Evolutionary conservation across 2,797 vertebrate genomes (phyloP).

Genomic region (Nothura maculosa): DNA sequence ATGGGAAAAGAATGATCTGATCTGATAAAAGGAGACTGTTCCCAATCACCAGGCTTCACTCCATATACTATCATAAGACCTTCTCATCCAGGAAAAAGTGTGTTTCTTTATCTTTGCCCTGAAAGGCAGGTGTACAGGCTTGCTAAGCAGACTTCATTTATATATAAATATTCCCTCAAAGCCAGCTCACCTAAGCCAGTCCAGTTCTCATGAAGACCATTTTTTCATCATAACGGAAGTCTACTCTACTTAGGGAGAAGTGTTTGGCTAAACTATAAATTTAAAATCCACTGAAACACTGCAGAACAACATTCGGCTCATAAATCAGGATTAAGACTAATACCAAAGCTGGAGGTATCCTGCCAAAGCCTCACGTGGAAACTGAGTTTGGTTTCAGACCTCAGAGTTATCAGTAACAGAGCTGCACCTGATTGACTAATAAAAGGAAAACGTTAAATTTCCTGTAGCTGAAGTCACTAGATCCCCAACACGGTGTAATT

Average conservation of each 20-base stretch:
- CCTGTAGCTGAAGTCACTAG: slow-evolving; percentile 13
- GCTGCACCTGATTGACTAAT: slow-evolving; percentile 41
- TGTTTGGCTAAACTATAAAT: slow-evolving; percentile 41
- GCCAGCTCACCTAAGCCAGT: not conserved
- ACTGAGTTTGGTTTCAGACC: not conserved
- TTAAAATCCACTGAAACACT: slow-evolving; percentile 28
- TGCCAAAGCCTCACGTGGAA: slow-evolving; percentile 34
- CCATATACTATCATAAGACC: not conserved
- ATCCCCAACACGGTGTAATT: not conserved
- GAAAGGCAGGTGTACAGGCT: not conserved
- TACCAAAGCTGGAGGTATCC: slow-evolving; percentile 56
- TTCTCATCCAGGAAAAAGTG: not conserved
- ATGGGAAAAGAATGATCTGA: not conserved
- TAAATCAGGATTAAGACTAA: slow-evolving; percentile 56
- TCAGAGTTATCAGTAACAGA: slow-evolving; percentile 47
- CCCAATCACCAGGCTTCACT: not conserved
- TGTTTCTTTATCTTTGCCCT: not conserved
- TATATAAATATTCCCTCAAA: not conserved
- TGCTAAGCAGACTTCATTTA: not conserved
- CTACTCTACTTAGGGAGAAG: not conserved
- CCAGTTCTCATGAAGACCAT: not conserved
- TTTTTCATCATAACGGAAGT: not conserved
- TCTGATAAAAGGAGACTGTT: not conserved
- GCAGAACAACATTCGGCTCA: slow-evolving; percentile 46
- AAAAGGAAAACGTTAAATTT: slow-evolving; percentile 63